Evolutionary conservation across 2,888 invertebrate genomes (phyloP), one percentile per base, ranked within the genome.

Genomic region (Pherbina coryleti): DNA sequence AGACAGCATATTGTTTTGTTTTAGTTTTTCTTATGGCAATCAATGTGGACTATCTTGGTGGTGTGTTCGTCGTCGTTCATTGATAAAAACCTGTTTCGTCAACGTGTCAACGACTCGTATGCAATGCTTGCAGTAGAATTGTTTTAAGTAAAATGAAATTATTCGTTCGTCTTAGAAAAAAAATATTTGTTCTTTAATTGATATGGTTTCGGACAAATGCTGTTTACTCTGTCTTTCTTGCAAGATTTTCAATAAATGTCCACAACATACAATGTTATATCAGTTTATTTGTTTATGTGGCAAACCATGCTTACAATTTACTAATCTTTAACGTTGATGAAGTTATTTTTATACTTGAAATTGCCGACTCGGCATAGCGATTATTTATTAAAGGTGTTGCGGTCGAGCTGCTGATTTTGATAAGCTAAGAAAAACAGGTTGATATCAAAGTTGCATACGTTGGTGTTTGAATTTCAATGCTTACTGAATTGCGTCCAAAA

Each of bases 21-120:
- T 55, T 28, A 31, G 7, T 31, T 28, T 31, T 31, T 9, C 5
- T 19, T 55, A 22, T 22, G n/a, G 55, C 22, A 19, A 55, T 55
- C 55, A 19, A 19, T 19, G 55, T 19, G 67, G 51, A 51, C 51
- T 69, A 69, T 69, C 69, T 69, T 69, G 17, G 51, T 44, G 44
- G 31, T 49, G 37, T 37, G 44, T 44, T 44, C 44, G 44, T 44
- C 31, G 31, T 44, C 44, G n/a, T 62, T 55, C 67, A 67, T 67
- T 67, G 66, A 67, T 67, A 67, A 75, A 73, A 75, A 75, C 75
- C 75, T 34, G 75, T 75, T 75, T 55, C 34, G 51, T 17, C 62
- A 73, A 75, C 75, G 75, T 67, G 75, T 67, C 66, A 75, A 75
- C 75, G 67, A 75, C 75, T 75, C 55, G 73, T 62, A 62, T 73